A percentile compares a stretch with the other conserved stretches of the same genome.
Conservation (phyloP, 2,113 vertebrate genomes). For the Probosciger aterrimus region DNA sequence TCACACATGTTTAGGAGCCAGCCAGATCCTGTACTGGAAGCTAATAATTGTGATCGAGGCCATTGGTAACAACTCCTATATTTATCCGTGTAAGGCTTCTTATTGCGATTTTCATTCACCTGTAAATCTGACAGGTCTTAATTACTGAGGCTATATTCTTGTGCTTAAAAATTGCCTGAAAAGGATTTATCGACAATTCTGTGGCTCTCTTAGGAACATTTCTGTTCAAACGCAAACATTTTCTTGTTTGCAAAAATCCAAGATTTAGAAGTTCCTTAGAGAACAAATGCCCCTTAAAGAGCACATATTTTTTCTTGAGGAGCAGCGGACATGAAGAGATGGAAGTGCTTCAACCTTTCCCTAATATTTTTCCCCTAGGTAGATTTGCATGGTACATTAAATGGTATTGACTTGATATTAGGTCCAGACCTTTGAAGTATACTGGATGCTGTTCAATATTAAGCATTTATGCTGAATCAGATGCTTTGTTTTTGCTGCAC, state of each 20-base stretch:
- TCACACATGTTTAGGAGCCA: background rate
- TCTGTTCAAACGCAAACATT: too few relatives aligned
- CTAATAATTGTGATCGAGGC: background rate
- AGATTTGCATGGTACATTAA: slow-evolving; percentile 6
- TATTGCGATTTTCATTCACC: background rate
- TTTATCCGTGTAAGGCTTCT: background rate
- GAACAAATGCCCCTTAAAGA: background rate
- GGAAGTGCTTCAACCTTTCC: background rate
- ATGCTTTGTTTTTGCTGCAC: background rate
- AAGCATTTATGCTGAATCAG: slow-evolving; percentile 7
- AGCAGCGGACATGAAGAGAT: background rate
- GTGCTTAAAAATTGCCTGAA: background rate
- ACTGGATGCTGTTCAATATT: background rate
- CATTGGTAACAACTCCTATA: background rate
- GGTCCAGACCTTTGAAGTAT: background rate
- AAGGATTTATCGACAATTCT: background rate
- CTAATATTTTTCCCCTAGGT: slow-evolving; percentile 3
- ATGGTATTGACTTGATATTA: background rate
- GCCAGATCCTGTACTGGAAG: background rate
- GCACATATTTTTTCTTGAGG: background rate
- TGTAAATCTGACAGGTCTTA: background rate
- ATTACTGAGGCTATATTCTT: background rate
- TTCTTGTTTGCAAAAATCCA: background rate
- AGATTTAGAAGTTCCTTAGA: background rate
- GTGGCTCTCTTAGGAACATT: background rate